A percentile compares a stretch with the other conserved stretches of the same genome.
These are phyloP conservation scores for Tinamus major DNA, from an alignment of 2,797 vertebrate species.

Conservation along the genomic window DNA sequence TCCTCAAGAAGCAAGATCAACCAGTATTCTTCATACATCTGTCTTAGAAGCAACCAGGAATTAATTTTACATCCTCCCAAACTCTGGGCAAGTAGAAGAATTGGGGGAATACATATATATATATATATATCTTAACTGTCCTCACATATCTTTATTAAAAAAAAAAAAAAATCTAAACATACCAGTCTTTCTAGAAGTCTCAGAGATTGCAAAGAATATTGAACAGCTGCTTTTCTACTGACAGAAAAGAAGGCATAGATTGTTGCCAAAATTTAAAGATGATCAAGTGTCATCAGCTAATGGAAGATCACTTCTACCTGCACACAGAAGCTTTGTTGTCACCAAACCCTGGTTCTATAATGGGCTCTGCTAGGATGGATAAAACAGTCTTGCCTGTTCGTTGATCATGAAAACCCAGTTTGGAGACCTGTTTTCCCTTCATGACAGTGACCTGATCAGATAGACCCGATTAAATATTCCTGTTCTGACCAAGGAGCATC, in stretches of 20 bases:
- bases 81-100: neutral
- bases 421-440: slow-evolving; percentile 49
- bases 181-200: neutral
- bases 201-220: neutral
- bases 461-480: slow-evolving; percentile 51
- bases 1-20: neutral
- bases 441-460: slow-evolving; percentile 21
- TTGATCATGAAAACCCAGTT: slow-evolving; percentile 57
- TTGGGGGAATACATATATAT: too few species aligned
- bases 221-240: neutral
- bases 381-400: slow-evolving; percentile 44
- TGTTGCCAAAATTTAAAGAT: neutral
- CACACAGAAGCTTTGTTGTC: neutral
- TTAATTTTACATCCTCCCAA: neutral
- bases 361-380: neutral
- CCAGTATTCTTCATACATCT: neutral
- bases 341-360: neutral
- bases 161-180: neutral
- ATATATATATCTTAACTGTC: too few species aligned
- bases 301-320: neutral
- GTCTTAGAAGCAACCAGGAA: neutral
- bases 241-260: neutral
- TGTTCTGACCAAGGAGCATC: slow-evolving; percentile 33
- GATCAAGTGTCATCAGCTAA: neutral
- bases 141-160: neutral